phyloP scores from a whole-genome alignment of 2,113 vertebrate species.

The Narcine bancroftii region DNA sequence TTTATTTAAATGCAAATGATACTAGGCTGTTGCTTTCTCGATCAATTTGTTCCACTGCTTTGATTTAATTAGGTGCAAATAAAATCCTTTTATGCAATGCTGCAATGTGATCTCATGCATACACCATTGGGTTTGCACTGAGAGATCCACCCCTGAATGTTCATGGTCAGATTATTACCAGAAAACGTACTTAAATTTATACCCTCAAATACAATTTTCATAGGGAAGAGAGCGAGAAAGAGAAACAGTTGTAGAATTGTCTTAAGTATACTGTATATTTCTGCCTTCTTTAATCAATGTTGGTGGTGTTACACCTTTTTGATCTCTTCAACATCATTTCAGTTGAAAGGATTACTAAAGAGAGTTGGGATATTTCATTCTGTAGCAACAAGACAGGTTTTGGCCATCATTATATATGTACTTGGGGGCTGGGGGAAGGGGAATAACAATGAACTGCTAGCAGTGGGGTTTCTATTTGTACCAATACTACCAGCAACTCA shows the following conservation, averaged over 20 bases:
- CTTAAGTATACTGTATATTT: background rate
- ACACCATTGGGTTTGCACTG: background rate
- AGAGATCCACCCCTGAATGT: slow-evolving; percentile 12
- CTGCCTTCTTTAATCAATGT: background rate
- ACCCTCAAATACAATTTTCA: background rate
- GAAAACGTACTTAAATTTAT: slow-evolving; percentile 6
- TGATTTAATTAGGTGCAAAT: background rate
- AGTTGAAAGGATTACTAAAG: background rate
- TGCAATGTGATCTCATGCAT: background rate
- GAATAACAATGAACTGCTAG: too few relatives aligned
- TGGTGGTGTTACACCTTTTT: background rate
- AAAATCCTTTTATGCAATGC: background rate
- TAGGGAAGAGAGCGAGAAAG: background rate
- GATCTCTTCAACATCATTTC: background rate
- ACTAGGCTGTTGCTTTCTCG: background rate
- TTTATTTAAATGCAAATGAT: background rate
- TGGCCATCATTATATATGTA: background rate
- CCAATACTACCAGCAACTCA: background rate
- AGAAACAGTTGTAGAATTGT: slow-evolving; percentile 3
- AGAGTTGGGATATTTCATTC: background rate
- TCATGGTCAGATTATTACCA: background rate
- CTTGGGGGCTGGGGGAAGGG: background rate
- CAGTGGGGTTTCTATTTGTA: background rate
- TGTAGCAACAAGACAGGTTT: background rate
- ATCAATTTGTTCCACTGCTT: background rate